Evolutionary conservation across 2,888 invertebrate species (phyloP).

Genomic region (Hesperia comma): DNA sequence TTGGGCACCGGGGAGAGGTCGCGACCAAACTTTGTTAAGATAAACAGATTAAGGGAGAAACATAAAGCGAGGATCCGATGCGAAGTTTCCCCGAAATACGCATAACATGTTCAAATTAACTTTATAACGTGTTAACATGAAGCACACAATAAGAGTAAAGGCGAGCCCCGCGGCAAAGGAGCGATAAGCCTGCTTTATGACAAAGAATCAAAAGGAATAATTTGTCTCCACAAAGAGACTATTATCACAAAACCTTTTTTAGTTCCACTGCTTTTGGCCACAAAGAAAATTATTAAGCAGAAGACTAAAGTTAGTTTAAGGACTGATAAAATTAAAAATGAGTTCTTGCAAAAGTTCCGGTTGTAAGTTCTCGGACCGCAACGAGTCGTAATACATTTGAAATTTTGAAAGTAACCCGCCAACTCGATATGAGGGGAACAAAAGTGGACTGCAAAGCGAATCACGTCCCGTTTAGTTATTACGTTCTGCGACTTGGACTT

Average conservation of each 20-base stretch:
- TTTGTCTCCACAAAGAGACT: constrained; percentile 5
- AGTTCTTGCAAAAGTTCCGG: background rate
- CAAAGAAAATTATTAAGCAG: constrained; percentile 9
- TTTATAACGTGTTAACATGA: constrained; percentile 3
- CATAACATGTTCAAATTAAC: constrained; percentile 16
- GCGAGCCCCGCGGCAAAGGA: constrained; percentile 10
- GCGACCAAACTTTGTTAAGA: constrained; percentile 28
- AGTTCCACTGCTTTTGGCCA: constrained; percentile 3
- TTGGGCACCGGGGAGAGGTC: constrained; percentile 23
- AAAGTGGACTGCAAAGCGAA: constrained; percentile 2
- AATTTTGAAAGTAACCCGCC: background rate
- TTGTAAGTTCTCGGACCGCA: background rate
- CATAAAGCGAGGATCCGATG: constrained; percentile 7
- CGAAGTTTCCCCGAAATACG: constrained; percentile 13
- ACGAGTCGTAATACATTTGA: background rate
- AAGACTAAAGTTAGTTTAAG: background rate
- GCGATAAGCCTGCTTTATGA: background rate
- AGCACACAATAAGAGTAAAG: background rate
- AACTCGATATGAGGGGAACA: background rate
- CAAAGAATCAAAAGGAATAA: constrained; percentile 20
- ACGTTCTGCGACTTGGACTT: background rate
- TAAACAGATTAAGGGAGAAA: constrained; percentile 35
- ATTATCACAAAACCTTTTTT: constrained; percentile 16
- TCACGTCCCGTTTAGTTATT: background rate
- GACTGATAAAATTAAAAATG: constrained; percentile 7